Base-by-base conservation (phyloP, 2,113 vertebrate genomes). In the Scomber scombrus region DNA sequence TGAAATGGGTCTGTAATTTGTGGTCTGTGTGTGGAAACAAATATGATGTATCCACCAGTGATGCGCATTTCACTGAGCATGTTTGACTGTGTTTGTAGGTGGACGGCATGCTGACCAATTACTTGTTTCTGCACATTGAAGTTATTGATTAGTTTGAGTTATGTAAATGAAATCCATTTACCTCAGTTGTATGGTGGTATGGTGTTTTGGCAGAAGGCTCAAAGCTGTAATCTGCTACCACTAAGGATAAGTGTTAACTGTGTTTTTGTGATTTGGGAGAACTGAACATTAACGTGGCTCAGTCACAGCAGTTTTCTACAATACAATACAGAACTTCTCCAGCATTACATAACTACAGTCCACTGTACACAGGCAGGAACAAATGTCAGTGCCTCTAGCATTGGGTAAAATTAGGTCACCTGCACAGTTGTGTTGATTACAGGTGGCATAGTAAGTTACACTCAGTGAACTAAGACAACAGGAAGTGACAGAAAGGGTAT, bases 331-430 rank as follows among this genome's bases (percentile, higher is more conserved):
- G 45, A 75, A 52, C 5, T 40, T 57, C 15, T 71, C 55, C 43
- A 75, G 26, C 2, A 11, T 86, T 82, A 65, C 26, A 50, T 84
- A 67, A 84, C 11, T 3, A 14, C 45, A 62, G 52, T 46, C 47
- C 19, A 62, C 19, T 69, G 31, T 50, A 63, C 60, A 81, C 26
- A 58, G 47, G 45, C 23, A 56, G 26, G 40, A 69, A 71, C 51
- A 62, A 65, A 54, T 52, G 11, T 45, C 9, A n/a, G 2, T 34
- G 50, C 21, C 45, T 75, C 12, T 14, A 75, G 47, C n/a, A 26
- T 14, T 34, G 21, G 14, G 31, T 47, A 21, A 63, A 73, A 57
- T n/a, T 8, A 72, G 55, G 19, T 40, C 43, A 69, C 18, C 67
- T 62, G 11, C 6, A 45, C 51, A 56, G 14, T 11, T 19, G 12